Evolutionary conservation across 2,113 vertebrate genomes (phyloP).

Genomic region (Austrofundulus limnaeus): DNA sequence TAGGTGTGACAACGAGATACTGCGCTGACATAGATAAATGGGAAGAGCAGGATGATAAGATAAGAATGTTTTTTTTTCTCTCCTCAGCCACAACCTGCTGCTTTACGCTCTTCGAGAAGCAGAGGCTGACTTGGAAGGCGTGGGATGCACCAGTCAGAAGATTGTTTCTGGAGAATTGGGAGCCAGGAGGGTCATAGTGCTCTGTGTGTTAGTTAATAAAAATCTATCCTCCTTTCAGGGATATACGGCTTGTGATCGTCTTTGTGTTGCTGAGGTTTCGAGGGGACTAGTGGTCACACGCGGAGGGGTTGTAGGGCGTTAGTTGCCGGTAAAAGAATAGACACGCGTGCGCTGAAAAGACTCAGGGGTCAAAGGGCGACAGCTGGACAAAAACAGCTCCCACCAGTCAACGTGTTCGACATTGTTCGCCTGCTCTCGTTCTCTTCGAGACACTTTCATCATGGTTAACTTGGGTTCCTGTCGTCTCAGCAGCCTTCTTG

Average conservation of each 20-base stretch:
- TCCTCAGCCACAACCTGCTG: constrained; percentile 49
- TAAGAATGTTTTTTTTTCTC: constrained; percentile 35
- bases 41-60: constrained; percentile 28
- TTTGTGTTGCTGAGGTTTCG: constrained; percentile 31
- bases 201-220: constrained; percentile 12
- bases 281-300: constrained; percentile 34
- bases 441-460: constrained; percentile 5
- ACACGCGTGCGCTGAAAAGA: constrained; percentile 28
- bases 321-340: constrained; percentile 18
- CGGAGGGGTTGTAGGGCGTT: background rate
- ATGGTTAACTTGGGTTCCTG: constrained; percentile 59
- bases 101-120: constrained; percentile 20
- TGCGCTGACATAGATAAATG: constrained; percentile 9
- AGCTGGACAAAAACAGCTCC: constrained; percentile 45
- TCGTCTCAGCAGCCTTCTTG: constrained; percentile 71
- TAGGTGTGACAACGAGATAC: constrained; percentile 29
- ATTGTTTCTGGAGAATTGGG: constrained; percentile 11
- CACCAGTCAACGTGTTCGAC: constrained; percentile 27
- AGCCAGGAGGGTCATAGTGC: constrained; percentile 4
- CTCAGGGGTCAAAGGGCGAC: constrained; percentile 45
- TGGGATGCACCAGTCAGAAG: constrained; percentile 58
- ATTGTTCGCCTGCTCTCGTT: constrained; percentile 21
- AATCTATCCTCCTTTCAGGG: constrained; percentile 32
- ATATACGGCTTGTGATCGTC: constrained; percentile 23
- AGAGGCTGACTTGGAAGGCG: constrained; percentile 59